Percentiles rank a stretch among this genome's conserved stretches.
phyloP scores from a whole-genome alignment of 2,888 invertebrate species.

The Chrysodeixis includens region DNA sequence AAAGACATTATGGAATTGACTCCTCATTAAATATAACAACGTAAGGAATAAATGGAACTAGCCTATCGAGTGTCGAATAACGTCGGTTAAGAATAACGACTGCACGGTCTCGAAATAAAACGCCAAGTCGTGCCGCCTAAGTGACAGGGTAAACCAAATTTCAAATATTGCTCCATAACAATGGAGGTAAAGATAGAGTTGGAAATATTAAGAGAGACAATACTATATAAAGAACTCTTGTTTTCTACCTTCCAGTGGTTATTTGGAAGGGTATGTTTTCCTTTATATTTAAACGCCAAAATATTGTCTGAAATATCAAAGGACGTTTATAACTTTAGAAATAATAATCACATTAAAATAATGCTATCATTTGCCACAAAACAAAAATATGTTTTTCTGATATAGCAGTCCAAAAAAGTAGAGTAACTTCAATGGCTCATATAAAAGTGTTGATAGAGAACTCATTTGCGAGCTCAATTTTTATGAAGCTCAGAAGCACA shows the following conservation, averaged over 20 bases:
- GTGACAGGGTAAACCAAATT: constrained; percentile 3
- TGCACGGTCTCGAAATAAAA: background rate
- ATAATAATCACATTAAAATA: too few relatives aligned
- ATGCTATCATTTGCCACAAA: too few relatives aligned
- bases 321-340: too few relatives aligned
- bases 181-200: background rate
- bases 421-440: background rate
- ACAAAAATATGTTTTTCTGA: too few relatives aligned
- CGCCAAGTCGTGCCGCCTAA: background rate
- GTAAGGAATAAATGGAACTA: constrained; percentile 1
- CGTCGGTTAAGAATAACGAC: constrained; percentile 21
- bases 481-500: constrained; percentile 31
- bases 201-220: background rate
- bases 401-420: background rate
- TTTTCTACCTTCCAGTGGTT: background rate
- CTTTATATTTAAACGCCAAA: too few relatives aligned
- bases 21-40: background rate
- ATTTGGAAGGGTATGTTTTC: too few relatives aligned
- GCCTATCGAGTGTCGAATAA: constrained; percentile 34
- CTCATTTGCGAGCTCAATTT: constrained; percentile 49
- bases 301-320: too few relatives aligned
- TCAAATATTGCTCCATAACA: background rate
- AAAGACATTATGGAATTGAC: background rate
- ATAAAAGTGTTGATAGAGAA: constrained; percentile 17
- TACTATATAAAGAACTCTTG: background rate